phyloP scores from a whole-genome alignment of 1,140 invertebrate genomes.

The Leptoteleia sp. region DNA sequence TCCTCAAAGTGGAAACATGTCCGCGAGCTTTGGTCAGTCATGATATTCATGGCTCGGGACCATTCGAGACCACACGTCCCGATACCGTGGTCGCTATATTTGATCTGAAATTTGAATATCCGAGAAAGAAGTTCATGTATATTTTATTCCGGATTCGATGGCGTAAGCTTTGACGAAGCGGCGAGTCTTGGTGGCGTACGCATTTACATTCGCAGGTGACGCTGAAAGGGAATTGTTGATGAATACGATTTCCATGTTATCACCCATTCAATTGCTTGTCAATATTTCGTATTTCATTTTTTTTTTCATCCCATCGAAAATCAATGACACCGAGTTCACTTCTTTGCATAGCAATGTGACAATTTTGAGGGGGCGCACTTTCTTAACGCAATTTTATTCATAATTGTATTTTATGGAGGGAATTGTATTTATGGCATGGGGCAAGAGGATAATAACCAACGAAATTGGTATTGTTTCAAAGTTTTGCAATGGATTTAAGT shows the following conservation, averaged over 20 bases:
- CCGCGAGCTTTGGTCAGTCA: slow-evolving; percentile 79
- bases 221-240: slow-evolving; percentile 65
- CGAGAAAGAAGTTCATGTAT: slow-evolving; percentile 78
- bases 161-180: slow-evolving; percentile 58
- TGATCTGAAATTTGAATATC: slow-evolving; percentile 81
- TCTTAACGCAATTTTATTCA: too few species aligned
- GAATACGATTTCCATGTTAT: slow-evolving; percentile 64
- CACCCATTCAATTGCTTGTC: slow-evolving; percentile 60
- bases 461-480: too few species aligned
- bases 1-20: slow-evolving; percentile 68
- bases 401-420: too few species aligned
- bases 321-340: slow-evolving; percentile 4
- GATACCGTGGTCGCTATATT: slow-evolving; percentile 78
- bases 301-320: neutral
- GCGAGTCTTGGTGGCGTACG: slow-evolving; percentile 52
- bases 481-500: too few species aligned
- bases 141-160: slow-evolving; percentile 75
- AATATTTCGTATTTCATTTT: slow-evolving; percentile 40
- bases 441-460: too few species aligned
- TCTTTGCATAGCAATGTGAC: too few species aligned
- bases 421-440: too few species aligned
- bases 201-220: slow-evolving; percentile 60
- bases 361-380: too few species aligned
- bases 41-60: slow-evolving; percentile 81
- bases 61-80: slow-evolving; percentile 72